A percentile compares a stretch with the other conserved stretches of the same genome.
These are phyloP conservation scores for Dinoponera quadriceps DNA, from an alignment of 1,140 invertebrate genomes.

Conservation along the genomic window DNA sequence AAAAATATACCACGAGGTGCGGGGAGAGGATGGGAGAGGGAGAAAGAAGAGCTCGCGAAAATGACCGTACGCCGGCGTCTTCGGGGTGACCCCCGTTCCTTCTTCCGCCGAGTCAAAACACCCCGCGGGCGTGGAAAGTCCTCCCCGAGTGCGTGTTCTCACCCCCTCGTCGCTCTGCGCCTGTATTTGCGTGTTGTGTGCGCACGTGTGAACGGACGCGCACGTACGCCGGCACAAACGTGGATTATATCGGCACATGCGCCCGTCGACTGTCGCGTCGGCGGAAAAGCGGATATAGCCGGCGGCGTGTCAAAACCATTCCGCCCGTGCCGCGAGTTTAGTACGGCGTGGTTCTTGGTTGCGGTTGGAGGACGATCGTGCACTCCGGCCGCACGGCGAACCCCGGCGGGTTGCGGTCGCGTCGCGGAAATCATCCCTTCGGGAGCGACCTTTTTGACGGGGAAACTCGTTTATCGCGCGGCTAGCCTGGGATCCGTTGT, in stretches of 20 bases:
- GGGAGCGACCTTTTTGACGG: constrained; percentile 8
- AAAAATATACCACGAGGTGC: no score
- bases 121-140: constrained; percentile 48
- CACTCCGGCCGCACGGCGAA: constrained; percentile 22
- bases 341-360: constrained; percentile 78
- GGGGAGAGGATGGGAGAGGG: neutral
- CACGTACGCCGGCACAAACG: constrained; percentile 61
- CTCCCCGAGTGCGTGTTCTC: constrained; percentile 30
- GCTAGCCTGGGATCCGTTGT: neutral
- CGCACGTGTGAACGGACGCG: constrained; percentile 35
- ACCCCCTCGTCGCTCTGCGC: constrained; percentile 28
- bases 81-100: constrained; percentile 14
- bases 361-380: constrained; percentile 54
- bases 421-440: constrained; percentile 24
- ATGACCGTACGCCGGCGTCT: neutral
- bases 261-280: constrained; percentile 72
- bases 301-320: constrained; percentile 83
- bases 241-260: constrained; percentile 85
- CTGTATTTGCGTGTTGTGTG: neutral
- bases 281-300: constrained; percentile 78
- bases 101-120: constrained; percentile 66
- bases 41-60: neutral
- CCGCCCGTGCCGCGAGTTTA: constrained; percentile 76
- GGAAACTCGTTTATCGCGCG: neutral
- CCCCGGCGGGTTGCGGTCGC: neutral